These are phyloP conservation scores for Drosophila virilis DNA, from an alignment of 1,140 invertebrate genomes.

Conservation along the genomic window DNA sequence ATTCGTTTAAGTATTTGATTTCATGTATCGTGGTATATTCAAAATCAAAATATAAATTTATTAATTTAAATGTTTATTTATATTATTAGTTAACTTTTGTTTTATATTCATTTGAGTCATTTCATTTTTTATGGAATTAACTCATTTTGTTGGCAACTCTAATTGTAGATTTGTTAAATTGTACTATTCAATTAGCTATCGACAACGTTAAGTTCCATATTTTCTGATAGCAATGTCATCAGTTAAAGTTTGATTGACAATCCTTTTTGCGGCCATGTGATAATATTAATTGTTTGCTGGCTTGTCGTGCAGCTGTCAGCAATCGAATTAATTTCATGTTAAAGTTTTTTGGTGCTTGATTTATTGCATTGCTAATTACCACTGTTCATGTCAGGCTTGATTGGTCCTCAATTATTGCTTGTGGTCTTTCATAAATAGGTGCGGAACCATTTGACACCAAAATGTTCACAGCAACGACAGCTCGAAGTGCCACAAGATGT, in stretches of 20 bases:
- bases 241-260: neutral
- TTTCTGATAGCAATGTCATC: neutral
- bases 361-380: constrained; percentile 25
- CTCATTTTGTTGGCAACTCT: neutral
- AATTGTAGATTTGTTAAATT: neutral
- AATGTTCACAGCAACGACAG: neutral
- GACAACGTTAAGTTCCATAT: neutral
- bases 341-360: constrained; percentile 29
- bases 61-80: too few species aligned
- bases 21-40: too few species aligned
- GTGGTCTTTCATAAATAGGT: constrained; percentile 29
- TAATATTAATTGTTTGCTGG: constrained; percentile 10
- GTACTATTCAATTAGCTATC: neutral
- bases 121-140: neutral
- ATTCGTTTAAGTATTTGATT: too few species aligned
- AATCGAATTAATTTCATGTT: constrained; percentile 67
- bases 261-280: neutral
- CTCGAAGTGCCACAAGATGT: constrained; percentile 37
- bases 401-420: constrained; percentile 35
- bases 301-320: constrained; percentile 46
- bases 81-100: too few species aligned
- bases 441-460: constrained; percentile 9
- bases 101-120: too few species aligned
- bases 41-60: too few species aligned
- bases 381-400: neutral